phyloP scores from a whole-genome alignment of 2,113 vertebrate genomes.

The Bostrychus sinensis region DNA sequence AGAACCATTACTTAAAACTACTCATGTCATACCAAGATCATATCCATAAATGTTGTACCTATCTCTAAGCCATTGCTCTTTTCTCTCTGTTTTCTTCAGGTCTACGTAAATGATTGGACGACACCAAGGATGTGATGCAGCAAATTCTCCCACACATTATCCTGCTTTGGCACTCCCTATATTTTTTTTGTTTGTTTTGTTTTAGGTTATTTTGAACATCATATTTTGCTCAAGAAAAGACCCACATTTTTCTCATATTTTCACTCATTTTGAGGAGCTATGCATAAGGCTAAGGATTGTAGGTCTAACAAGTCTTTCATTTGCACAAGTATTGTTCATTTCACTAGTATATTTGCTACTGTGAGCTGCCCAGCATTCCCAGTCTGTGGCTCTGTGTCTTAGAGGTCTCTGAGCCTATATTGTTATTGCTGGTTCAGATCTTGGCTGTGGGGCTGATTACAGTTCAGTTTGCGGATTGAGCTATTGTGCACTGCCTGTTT shows the following conservation, averaged over 20 bases:
- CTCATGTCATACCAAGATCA: too few species aligned
- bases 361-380: slow-evolving; percentile 44
- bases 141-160: slow-evolving; percentile 53
- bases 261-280: slow-evolving; percentile 45
- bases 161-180: slow-evolving; percentile 30
- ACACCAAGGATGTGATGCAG: slow-evolving; percentile 45
- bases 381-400: slow-evolving; percentile 51
- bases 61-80: slow-evolving; percentile 28
- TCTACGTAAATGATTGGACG: slow-evolving; percentile 78
- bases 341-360: background rate
- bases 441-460: slow-evolving; percentile 60
- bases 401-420: slow-evolving; percentile 51
- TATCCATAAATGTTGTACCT: background rate
- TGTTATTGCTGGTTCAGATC: slow-evolving; percentile 56
- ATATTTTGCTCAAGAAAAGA: slow-evolving; percentile 60
- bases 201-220: slow-evolving; percentile 52
- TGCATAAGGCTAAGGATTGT: slow-evolving; percentile 33
- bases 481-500: slow-evolving; percentile 69
- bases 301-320: slow-evolving; percentile 39
- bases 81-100: slow-evolving; percentile 63
- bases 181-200: slow-evolving; percentile 52
- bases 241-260: slow-evolving; percentile 45
- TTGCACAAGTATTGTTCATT: background rate
- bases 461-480: slow-evolving; percentile 63
- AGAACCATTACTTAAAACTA: too few species aligned